Base-by-base conservation (phyloP, 2,888 invertebrate species). In the Catocala sponsa region DNA sequence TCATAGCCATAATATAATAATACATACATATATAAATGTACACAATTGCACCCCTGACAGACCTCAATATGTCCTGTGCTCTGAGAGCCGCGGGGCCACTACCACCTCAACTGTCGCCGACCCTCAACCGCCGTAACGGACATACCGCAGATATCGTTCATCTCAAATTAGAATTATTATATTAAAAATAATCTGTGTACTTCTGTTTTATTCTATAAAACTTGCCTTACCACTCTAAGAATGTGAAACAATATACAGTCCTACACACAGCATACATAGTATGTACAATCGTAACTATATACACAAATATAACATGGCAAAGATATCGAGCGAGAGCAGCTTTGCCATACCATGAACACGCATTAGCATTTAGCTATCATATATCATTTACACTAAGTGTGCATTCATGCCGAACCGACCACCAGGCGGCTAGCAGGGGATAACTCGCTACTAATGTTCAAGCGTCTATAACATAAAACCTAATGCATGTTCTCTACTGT, bases 261-360 rank as follows among this genome's bases (percentile, higher is more conserved):
- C 89, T 91, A 92, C 89, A 88, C 88, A 89, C 88, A 86, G 87
- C 92, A 92, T 92, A 92, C 91, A 91, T 84, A 90, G 91, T 93
- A 93, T 94, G 92, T 94, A 94, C 94, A 94, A 81, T 87, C 80
- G 78, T 86, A 85, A 85, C 83, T 92, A 92, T 93, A 86, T 91
- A 93, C 91, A 94, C 84, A 82, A 87, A 86, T 86, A 89, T 83
- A 86, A 86, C 79, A 85, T 86, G 87, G 87, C 87, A 86, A 84
- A 87, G 82, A 77, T 81, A 78, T 82, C 76, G 67, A 80, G 80
- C 79, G 76, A 84, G 78, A 78, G 80, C 79, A 74, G 79, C 80
- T 78, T 79, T 76, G 80, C 83, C 77, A 74, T 73, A 71, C 67
- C 70, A 72, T 72, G 71, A 81, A 83, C 84, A 82, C 79, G 80